phyloP scores from a whole-genome alignment of 2,888 invertebrate genomes.

The Limulus polyphemus region DNA sequence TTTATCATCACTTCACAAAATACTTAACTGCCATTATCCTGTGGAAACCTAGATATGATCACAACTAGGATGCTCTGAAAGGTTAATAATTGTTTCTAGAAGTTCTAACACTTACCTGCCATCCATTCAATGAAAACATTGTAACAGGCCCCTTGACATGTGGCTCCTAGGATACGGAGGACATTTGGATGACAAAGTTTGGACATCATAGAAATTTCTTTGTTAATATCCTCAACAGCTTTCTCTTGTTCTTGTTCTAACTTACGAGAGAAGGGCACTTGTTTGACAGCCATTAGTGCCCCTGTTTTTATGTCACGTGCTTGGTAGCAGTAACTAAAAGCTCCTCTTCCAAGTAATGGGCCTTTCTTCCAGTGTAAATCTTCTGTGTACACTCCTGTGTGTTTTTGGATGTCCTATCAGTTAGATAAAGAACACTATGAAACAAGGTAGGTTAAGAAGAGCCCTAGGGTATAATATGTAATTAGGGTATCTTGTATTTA shows the following conservation, averaged over 20 bases:
- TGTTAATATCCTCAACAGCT: slow-evolving; percentile 36
- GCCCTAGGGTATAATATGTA: too few relatives aligned
- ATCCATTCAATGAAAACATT: slow-evolving; percentile 44
- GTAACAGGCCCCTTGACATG: slow-evolving; percentile 37
- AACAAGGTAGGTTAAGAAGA: too few relatives aligned
- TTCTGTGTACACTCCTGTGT: slow-evolving; percentile 34
- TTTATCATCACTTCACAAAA: too few relatives aligned
- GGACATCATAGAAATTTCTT: slow-evolving; percentile 40
- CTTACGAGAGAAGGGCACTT: slow-evolving; percentile 35
- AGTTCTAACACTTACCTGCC: slow-evolving; percentile 33
- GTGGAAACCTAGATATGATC: neutral
- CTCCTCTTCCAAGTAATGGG: slow-evolving; percentile 39
- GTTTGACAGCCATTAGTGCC: slow-evolving; percentile 42
- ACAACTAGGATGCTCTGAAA: slow-evolving; percentile 23
- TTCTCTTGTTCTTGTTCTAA: slow-evolving; percentile 36
- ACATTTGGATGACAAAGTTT: slow-evolving; percentile 39
- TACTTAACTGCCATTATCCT: too few relatives aligned
- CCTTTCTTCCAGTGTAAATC: slow-evolving; percentile 39
- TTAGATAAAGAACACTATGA: too few relatives aligned
- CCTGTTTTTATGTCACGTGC: slow-evolving; percentile 40
- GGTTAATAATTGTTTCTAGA: slow-evolving; percentile 2
- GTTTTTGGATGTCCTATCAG: slow-evolving; percentile 1
- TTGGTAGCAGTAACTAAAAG: slow-evolving; percentile 41
- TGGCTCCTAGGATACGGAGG: slow-evolving; percentile 39
- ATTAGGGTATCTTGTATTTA: too few relatives aligned